These are phyloP conservation scores for Nymphalis io DNA, from an alignment of 1,140 invertebrate species.

Conservation along the genomic window DNA sequence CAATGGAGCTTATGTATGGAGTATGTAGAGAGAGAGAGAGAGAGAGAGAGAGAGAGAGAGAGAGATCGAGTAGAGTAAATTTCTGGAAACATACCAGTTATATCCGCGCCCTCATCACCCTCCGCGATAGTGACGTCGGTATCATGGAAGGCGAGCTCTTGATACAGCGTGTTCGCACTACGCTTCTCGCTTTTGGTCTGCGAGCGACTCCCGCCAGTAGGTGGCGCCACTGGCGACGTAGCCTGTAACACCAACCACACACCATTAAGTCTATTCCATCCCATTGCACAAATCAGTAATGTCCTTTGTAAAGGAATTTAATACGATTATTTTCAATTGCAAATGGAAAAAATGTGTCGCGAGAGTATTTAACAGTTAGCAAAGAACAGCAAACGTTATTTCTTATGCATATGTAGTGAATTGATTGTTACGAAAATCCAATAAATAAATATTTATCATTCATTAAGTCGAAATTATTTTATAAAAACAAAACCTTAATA, in stretches of 20 bases:
- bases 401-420: too few relatives aligned
- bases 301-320: too few relatives aligned
- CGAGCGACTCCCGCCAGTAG: conserved; percentile 84
- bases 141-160: conserved; percentile 95
- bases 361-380: too few relatives aligned
- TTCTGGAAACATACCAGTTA: conserved; percentile 85
- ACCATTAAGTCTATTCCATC: too few relatives aligned
- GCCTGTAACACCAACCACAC: conserved; percentile 54
- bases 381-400: too few relatives aligned
- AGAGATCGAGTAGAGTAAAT: not conserved
- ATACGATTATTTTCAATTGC: too few relatives aligned
- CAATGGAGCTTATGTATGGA: too few relatives aligned
- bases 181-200: conserved; percentile 93
- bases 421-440: too few relatives aligned
- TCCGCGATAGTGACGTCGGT: conserved; percentile 88
- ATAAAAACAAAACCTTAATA: too few relatives aligned
- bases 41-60: not conserved
- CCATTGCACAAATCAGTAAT: not conserved
- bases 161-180: conserved; percentile 94
- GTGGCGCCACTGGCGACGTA: conserved; percentile 82
- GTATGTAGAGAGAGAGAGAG: not conserved
- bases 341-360: too few relatives aligned
- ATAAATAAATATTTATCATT: too few relatives aligned
- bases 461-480: too few relatives aligned
- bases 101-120: conserved; percentile 91